Evolutionary conservation across 2,797 vertebrate species (phyloP), one percentile per base, ranked within the genome.

Genomic region (Gallirallus australis): DNA sequence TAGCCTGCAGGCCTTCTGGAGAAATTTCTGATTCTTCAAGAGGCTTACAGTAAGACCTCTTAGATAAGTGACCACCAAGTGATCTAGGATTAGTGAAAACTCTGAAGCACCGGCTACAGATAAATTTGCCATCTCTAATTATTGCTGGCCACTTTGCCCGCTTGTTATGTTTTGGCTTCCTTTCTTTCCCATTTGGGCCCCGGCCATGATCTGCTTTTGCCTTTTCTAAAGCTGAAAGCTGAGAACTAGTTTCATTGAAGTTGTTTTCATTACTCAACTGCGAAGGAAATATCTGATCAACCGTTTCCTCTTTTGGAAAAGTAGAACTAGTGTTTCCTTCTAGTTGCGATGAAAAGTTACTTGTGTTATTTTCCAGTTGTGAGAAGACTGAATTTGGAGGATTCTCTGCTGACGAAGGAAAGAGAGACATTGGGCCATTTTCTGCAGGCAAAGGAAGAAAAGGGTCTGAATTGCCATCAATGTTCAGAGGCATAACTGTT

Each of bases 91-190:
- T 99, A 68, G 98, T 96, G 96, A 99, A 99, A 89, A 98, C 98
- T 97, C 99, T 98, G 89, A 98, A 99, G 98, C 99, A 99, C 63
- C 99, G 98, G 84, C 99, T 98, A 95, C 99, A 99, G 94, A 99
- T 98, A 96, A 99, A 99, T 96, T 99, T 99, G 14, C 99, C 99
- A 94, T 99, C 99, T 97, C 97, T 98, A 78, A 99, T 97, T 94
- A 99, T 99, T 48, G 99, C 99, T 66, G 99, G 99, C 98, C 99
- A 99, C 89, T 99, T 99, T 60, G 98, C 98, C 89, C 99, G 98
- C 95, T 96, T 98, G 94, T 98, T 99, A 91, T 98, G 98, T 94
- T 98, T 99, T 61, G 97, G 98, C 52, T 97, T 98, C 91, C 93
- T 98, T 80, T 98, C 98, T 82, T 97, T 98, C 35, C 97, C 98